Evolutionary conservation across 2,797 vertebrate species (phyloP).

Genomic region (Epinephelus malabaricus): DNA sequence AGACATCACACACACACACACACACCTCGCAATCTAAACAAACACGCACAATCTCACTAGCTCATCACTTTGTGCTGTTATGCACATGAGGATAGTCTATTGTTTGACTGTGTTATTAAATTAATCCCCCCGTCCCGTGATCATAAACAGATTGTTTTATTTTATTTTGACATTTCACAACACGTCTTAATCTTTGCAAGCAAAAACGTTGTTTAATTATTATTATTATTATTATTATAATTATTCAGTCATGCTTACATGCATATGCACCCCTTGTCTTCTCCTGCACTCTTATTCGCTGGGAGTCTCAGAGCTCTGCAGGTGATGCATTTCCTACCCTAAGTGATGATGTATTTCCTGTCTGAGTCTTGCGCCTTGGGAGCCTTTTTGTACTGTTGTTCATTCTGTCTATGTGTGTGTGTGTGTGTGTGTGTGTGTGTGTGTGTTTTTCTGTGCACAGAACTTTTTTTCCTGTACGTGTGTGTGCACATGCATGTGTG

Average conservation of each 20-base stretch:
- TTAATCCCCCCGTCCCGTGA: constrained; percentile 1
- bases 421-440: constrained; percentile 20
- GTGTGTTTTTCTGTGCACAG: constrained; percentile 25
- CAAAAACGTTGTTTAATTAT: constrained; percentile 2
- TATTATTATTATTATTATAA: background rate
- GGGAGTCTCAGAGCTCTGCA: constrained; percentile 44
- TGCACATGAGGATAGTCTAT: constrained; percentile 14
- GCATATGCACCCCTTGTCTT: background rate
- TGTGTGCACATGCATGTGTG: constrained; percentile 17
- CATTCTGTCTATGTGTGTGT: constrained; percentile 43
- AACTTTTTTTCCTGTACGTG: constrained; percentile 5
- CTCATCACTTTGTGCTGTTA: constrained; percentile 23
- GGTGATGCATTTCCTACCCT: constrained; percentile 64
- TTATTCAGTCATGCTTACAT: constrained; percentile 18
- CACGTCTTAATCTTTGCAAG: constrained; percentile 7
- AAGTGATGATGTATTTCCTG: constrained; percentile 73
- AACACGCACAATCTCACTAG: constrained; percentile 6
- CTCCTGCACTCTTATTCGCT: constrained; percentile 33
- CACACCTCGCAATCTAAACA: background rate
- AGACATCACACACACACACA: constrained; percentile 52
- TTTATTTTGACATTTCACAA: constrained; percentile 9
- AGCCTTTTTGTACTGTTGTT: constrained; percentile 72
- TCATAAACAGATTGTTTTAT: background rate
- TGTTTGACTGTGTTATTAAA: constrained; percentile 18
- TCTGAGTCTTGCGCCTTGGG: constrained; percentile 60